Base-by-base conservation (phyloP, 2,888 invertebrate species). In the Scelioninae gen. 1 region DNA sequence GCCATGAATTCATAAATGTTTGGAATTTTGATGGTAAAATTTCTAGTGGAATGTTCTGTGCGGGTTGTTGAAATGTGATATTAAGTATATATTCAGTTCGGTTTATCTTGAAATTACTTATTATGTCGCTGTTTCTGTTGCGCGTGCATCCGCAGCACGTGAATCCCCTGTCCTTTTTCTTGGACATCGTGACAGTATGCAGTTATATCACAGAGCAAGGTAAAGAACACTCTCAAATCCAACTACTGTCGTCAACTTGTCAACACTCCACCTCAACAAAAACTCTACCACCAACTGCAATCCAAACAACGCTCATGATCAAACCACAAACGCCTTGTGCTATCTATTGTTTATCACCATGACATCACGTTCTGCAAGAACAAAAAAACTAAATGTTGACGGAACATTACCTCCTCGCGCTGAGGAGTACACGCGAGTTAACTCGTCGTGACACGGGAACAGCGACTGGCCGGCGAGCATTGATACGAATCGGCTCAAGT, bases 91-190 rank as follows among this genome's bases (percentile, higher is more conserved):
- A n/a, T n/a, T n/a, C n/a, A n/a, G n/a, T n/a, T n/a, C n/a, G n/a
- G n/a, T n/a, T n/a, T n/a, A n/a, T 34, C 9, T 23, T 34, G 56
- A 10, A 58, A 90, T 89, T 92, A 92, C 92, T 89, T 85, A 89
- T 85, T 74, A 89, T 85, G 89, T 92, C 92, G 91, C 92, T 92
- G 92, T 92, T 92, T 91, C 92, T 91, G 88, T 89, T 91, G 85
- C 90, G 88, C 79, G 91, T 86, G 84, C 92, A 92, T 86, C 92
- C 91, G 88, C 92, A 92, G 87, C 92, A 92, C 43, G 90, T 85
- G 87, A 92, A 87, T 76, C 62, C 71, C 60, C 80, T 72, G 60
- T 82, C 79, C 62, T 79, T 84, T 69, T 82, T 84, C 60, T 79
- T 82, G 13, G 78, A 60, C 84, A 82, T 77, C 69, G 68, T 75